Percentiles rank a stretch among this genome's conserved stretches.
Conservation (phyloP, 1,140 invertebrate species). For the Spodoptera litura region DNA sequence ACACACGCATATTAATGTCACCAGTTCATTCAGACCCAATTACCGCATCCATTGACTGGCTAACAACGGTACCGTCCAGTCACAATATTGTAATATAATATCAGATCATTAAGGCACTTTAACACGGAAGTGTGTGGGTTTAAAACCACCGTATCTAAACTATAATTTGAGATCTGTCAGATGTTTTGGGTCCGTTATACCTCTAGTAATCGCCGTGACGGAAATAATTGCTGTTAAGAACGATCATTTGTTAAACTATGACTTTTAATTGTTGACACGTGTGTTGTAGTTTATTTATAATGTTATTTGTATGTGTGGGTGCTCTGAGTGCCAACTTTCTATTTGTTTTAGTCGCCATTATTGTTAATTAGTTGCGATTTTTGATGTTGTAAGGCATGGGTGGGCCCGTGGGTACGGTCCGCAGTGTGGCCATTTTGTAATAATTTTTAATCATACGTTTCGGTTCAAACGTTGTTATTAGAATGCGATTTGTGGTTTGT, state of each 20-base stretch:
- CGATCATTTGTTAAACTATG: conserved; percentile 74
- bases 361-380: conserved; percentile 37
- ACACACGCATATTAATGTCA: conserved; percentile 63
- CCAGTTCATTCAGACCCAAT: conserved; percentile 70
- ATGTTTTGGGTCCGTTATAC: conserved; percentile 71
- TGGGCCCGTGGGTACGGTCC: conserved; percentile 14
- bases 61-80: conserved; percentile 65
- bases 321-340: conserved; percentile 67
- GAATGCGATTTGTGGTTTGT: not conserved
- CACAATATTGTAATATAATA: conserved; percentile 84
- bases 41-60: conserved; percentile 72
- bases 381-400: conserved; percentile 23
- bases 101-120: conserved; percentile 81
- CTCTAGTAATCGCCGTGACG: conserved; percentile 76
- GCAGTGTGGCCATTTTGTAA: not conserved
- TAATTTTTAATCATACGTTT: conserved; percentile 8
- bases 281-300: conserved; percentile 68
- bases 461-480: conserved; percentile 2
- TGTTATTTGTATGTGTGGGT: conserved; percentile 55
- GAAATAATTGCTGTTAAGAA: conserved; percentile 74
- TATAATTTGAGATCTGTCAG: conserved; percentile 83
- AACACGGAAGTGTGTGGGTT: conserved; percentile 84
- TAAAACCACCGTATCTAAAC: conserved; percentile 83
- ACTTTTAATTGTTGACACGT: conserved; percentile 83
- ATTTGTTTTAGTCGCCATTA: conserved; percentile 58